Conservation (phyloP, 2,797 vertebrate species). For the Chiroxiphia lanceolata region DNA sequence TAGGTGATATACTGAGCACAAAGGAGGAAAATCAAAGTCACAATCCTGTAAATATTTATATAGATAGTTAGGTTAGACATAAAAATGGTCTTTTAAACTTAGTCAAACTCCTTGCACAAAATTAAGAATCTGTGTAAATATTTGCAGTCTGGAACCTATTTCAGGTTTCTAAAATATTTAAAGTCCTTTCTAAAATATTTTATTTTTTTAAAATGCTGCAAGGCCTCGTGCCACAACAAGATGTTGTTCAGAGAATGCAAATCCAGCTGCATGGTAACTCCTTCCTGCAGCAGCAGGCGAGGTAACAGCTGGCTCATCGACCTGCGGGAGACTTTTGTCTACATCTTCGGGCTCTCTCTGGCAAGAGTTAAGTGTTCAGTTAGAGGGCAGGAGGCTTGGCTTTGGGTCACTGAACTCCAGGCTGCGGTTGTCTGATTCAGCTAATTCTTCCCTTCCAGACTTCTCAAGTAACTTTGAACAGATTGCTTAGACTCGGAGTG, state of each 20-base stretch:
- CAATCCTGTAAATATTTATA: conserved; percentile 5
- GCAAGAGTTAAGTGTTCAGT: conserved; percentile 12
- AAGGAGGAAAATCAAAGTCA: neutral
- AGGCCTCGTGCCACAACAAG: neutral
- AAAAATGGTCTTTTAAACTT: neutral
- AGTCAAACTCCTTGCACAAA: neutral
- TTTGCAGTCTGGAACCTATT: conserved; percentile 10
- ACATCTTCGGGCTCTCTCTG: neutral
- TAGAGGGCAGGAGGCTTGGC: conserved; percentile 26
- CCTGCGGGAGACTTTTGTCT: neutral
- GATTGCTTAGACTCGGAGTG: neutral
- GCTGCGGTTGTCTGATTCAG: conserved; percentile 46
- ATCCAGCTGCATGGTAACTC: neutral
- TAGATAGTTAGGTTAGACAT: neutral
- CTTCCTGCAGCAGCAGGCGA: neutral
- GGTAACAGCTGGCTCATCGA: neutral
- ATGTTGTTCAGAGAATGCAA: rapidly evolving
- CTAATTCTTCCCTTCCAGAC: conserved; percentile 26
- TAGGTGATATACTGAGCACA: neutral
- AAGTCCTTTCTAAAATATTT: neutral
- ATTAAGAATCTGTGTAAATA: neutral
- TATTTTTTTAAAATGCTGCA: neutral
- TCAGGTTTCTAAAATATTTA: neutral
- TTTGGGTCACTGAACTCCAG: conserved; percentile 29
- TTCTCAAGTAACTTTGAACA: conserved; percentile 4